Evolutionary conservation across 2,888 invertebrate genomes (phyloP).

Genomic region (Amblyjoppa proteus): DNA sequence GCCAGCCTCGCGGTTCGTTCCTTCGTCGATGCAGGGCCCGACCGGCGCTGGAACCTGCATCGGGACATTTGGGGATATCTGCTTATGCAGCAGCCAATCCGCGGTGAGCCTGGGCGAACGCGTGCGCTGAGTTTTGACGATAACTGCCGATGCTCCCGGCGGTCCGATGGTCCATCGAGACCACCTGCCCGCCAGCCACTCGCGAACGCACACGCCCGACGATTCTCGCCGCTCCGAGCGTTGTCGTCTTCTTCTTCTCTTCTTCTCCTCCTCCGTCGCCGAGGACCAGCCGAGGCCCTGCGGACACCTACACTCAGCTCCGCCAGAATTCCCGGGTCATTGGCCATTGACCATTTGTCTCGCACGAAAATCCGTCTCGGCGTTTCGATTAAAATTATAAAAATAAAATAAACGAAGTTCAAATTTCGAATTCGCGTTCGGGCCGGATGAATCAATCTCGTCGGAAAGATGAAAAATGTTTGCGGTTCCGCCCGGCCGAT

Average conservation of each 20-base stretch:
- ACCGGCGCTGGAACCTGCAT: constrained; percentile 62
- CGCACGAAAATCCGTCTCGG: background rate
- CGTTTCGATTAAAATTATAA: background rate
- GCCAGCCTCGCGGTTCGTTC: background rate
- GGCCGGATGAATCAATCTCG: background rate
- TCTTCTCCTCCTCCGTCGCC: constrained; percentile 36
- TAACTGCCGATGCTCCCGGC: constrained; percentile 27
- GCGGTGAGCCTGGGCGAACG: constrained; percentile 25
- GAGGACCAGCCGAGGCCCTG: background rate
- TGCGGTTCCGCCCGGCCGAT: background rate
- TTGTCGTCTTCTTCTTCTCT: constrained; percentile 25
- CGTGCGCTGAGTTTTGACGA: constrained; percentile 40
- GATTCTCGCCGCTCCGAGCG: constrained; percentile 26
- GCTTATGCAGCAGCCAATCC: constrained; percentile 70
- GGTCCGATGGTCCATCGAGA: constrained; percentile 53
- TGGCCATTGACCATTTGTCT: constrained; percentile 4
- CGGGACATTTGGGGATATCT: constrained; percentile 72
- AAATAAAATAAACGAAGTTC: background rate
- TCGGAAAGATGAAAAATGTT: constrained; percentile 4
- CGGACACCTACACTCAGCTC: constrained; percentile 62
- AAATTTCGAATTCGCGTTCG: background rate
- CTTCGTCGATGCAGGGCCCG: constrained; percentile 61
- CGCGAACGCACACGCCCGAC: constrained; percentile 38
- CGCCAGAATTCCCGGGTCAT: constrained; percentile 49
- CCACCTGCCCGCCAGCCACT: constrained; percentile 62